phyloP scores from a whole-genome alignment of 1,140 invertebrate species.

The Diorhabda carinulata region DNA sequence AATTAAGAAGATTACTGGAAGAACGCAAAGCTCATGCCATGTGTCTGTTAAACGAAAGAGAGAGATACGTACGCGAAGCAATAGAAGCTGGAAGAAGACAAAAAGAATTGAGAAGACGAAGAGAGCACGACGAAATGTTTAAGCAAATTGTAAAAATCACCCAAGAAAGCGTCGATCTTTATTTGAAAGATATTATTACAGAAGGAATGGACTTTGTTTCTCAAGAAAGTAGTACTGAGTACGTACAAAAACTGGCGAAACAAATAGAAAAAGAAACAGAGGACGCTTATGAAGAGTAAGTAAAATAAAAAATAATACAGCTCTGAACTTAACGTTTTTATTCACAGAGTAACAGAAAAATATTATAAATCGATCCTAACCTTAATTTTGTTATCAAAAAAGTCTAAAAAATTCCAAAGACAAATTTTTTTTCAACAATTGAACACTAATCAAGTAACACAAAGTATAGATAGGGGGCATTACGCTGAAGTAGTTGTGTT shows the following conservation, averaged over 20 bases:
- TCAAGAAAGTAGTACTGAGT: constrained; percentile 52
- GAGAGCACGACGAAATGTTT: constrained; percentile 74
- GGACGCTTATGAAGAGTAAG: constrained; percentile 35
- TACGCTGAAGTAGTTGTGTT: no score
- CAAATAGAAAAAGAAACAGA: constrained; percentile 55
- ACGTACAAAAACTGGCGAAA: constrained; percentile 54
- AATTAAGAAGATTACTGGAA: constrained; percentile 65
- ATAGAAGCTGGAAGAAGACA: constrained; percentile 67
- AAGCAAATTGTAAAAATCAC: constrained; percentile 56
- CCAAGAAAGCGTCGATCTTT: constrained; percentile 58
- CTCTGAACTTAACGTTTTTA: neutral
- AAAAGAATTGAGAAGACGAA: constrained; percentile 59
- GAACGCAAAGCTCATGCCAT: constrained; percentile 69
- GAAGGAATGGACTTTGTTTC: constrained; percentile 58
- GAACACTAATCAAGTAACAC: no score
- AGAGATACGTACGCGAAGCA: constrained; percentile 65
- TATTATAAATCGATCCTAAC: no score
- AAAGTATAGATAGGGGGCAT: no score
- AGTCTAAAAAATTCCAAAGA: no score
- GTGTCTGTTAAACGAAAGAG: constrained; percentile 62
- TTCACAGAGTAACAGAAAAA: no score
- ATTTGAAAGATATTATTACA: constrained; percentile 61
- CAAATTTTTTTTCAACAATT: no score
- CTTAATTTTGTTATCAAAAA: neutral
- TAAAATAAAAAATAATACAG: neutral